These are phyloP conservation scores for Nesoenas mayeri DNA, from an alignment of 2,113 vertebrate species.

Conservation along the genomic window DNA sequence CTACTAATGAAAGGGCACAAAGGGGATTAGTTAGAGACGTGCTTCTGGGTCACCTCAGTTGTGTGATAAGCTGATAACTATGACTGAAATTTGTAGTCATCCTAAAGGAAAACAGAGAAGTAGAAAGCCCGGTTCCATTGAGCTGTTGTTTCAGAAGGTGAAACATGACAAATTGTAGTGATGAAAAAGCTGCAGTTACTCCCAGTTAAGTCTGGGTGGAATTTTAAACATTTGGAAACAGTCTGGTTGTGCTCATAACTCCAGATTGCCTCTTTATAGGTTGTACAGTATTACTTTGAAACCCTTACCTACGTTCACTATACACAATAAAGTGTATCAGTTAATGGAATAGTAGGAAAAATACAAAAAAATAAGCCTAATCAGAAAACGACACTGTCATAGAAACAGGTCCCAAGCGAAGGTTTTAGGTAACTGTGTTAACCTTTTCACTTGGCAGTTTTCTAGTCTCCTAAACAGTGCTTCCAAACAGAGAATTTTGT, in stretches of 20 bases:
- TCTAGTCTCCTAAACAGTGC: neutral
- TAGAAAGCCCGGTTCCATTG: constrained; percentile 24
- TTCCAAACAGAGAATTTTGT: neutral
- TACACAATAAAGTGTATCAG: neutral
- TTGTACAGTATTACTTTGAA: neutral
- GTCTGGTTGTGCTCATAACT: neutral
- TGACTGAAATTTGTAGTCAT: constrained; percentile 46
- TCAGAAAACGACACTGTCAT: neutral
- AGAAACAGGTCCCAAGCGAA: neutral
- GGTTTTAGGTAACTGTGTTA: neutral
- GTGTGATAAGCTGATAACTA: constrained; percentile 48
- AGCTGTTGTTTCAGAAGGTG: constrained; percentile 1
- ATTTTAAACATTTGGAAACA: constrained; percentile 38
- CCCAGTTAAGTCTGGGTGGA: neutral
- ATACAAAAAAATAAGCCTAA: constrained; percentile 22
- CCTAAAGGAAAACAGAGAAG: constrained; percentile 50
- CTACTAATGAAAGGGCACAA: constrained; percentile 8
- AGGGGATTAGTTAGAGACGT: constrained; percentile 19
- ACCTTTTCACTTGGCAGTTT: neutral
- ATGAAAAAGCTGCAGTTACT: neutral
- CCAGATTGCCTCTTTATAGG: neutral
- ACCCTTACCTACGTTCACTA: neutral
- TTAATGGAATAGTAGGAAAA: constrained; percentile 20
- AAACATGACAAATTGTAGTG: constrained; percentile 28
- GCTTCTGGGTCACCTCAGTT: constrained; percentile 43